A percentile compares a stretch with the other conserved stretches of the same genome.
These are phyloP conservation scores for Malurus melanocephalus DNA, from an alignment of 2,113 vertebrate genomes.

Conservation along the genomic window DNA sequence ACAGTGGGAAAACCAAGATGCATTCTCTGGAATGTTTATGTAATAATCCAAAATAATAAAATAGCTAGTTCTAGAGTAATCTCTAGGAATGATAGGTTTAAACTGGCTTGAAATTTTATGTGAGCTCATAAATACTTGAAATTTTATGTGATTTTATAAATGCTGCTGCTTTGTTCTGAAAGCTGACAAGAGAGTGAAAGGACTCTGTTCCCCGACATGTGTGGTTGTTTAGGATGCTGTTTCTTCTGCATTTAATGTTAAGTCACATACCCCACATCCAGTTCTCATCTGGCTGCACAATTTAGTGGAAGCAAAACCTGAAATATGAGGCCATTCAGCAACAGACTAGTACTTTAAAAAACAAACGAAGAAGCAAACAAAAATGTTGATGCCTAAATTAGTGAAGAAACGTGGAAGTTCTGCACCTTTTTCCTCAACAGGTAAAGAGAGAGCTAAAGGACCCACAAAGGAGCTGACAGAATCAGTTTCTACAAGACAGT, in stretches of 20 bases:
- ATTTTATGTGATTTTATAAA: not conserved
- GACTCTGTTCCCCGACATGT: not conserved
- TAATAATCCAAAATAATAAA: not conserved
- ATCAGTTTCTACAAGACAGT: not conserved
- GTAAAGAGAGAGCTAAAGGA: not conserved
- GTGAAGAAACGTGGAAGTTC: not conserved
- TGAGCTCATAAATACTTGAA: not conserved
- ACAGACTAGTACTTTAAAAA: not conserved
- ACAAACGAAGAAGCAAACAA: not conserved
- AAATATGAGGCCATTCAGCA: not conserved
- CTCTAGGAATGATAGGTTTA: not conserved
- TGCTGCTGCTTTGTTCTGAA: not conserved
- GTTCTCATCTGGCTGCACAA: not conserved
- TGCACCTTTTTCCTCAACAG: not conserved
- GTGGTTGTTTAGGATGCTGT: fast-evolving
- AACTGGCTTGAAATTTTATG: not conserved
- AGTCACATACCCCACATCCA: not conserved
- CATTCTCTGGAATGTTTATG: not conserved
- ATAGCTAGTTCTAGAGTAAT: not conserved
- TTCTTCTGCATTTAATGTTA: not conserved
- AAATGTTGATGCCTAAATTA: not conserved
- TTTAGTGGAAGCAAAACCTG: not conserved
- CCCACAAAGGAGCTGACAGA: not conserved
- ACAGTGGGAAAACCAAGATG: not conserved
- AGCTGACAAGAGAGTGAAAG: not conserved